These are phyloP conservation scores for Thera britannica DNA, from an alignment of 2,888 invertebrate species.

Conservation along the genomic window DNA sequence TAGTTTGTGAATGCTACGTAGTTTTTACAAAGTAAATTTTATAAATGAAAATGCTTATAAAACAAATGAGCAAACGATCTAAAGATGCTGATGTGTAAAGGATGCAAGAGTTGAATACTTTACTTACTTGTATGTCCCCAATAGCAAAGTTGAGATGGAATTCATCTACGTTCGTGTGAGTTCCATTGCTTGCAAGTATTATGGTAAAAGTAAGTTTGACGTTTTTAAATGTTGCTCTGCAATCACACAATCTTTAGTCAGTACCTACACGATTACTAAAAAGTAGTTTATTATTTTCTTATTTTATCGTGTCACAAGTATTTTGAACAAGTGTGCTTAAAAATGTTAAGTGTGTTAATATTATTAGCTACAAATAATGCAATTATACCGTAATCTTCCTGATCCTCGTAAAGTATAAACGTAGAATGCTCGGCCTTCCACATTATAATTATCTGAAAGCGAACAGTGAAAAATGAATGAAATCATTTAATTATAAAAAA, in stretches of 20 bases:
- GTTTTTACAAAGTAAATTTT: too few species aligned
- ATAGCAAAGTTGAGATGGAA: conserved; percentile 34
- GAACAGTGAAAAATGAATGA: neutral
- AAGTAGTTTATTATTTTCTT: too few species aligned
- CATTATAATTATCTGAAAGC: conserved; percentile 54
- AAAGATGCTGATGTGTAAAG: too few species aligned
- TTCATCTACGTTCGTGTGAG: conserved; percentile 39
- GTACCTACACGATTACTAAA: too few species aligned
- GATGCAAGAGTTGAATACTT: neutral
- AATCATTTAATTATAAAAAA: neutral
- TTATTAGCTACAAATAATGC: neutral
- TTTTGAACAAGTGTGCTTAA: too few species aligned
- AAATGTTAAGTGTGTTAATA: neutral
- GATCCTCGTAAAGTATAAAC: conserved; percentile 54
- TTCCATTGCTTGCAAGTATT: conserved; percentile 37
- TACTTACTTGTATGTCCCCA: conserved; percentile 41
- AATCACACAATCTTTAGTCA: neutral
- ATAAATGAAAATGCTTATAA: too few species aligned
- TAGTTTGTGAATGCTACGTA: too few species aligned
- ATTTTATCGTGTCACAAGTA: too few species aligned
- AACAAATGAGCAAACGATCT: too few species aligned
- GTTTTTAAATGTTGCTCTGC: conserved; percentile 41
- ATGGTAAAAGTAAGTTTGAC: conserved; percentile 39
- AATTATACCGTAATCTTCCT: conserved; percentile 53
- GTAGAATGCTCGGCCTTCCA: conserved; percentile 55